phyloP scores from a whole-genome alignment of 1,140 invertebrate genomes.

The Aphidius gifuensis region DNA sequence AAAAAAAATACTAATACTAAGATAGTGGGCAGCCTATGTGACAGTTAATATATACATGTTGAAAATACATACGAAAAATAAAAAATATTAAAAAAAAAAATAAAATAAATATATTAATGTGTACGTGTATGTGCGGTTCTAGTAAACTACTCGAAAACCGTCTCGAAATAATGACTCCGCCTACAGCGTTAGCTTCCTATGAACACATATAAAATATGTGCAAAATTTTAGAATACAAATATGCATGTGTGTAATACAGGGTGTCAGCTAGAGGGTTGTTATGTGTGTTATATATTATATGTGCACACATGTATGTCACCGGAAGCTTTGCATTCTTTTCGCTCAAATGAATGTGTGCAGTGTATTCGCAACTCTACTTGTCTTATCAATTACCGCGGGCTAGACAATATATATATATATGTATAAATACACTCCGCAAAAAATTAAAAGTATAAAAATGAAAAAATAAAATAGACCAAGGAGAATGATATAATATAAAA shows the following conservation, averaged over 20 bases:
- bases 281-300: neutral
- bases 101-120: neutral
- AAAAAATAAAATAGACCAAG: too few species aligned
- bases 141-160: slow-evolving; percentile 13
- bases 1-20: too few species aligned
- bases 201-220: slow-evolving; percentile 4
- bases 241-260: neutral
- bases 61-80: too few species aligned
- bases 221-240: too few species aligned
- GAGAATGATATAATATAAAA: too few species aligned
- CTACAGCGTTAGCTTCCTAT: neutral
- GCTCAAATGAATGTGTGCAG: slow-evolving; percentile 1
- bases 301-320: neutral
- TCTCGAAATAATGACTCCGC: slow-evolving; percentile 21
- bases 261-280: neutral
- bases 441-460: too few species aligned
- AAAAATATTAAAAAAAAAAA: too few species aligned
- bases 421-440: too few species aligned
- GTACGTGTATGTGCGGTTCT: neutral
- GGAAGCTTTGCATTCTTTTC: slow-evolving; percentile 14
- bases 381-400: slow-evolving; percentile 17
- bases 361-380: slow-evolving; percentile 1
- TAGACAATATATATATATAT: neutral
- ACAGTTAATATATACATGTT: too few species aligned
- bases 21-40: too few species aligned